A percentile compares a stretch with the other conserved stretches of the same genome.
These are phyloP conservation scores for Eidolon dupreanum DNA, from an alignment of 2,797 vertebrate species.

Conservation along the genomic window DNA sequence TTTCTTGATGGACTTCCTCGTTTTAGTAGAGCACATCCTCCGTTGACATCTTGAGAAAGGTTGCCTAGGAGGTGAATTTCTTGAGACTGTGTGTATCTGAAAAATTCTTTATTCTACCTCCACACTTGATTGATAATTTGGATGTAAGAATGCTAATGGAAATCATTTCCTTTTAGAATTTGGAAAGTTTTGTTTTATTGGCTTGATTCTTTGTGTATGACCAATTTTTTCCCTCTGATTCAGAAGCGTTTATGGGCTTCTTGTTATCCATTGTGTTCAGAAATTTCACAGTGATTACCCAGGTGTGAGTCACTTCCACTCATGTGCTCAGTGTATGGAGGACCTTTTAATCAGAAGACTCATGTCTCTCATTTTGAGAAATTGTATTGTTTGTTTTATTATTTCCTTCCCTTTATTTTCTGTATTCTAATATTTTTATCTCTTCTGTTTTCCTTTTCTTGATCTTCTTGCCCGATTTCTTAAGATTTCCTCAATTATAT, in stretches of 20 bases:
- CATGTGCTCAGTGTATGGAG: neutral
- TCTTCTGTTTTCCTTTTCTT: neutral
- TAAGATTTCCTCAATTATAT: neutral
- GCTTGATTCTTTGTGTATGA: neutral
- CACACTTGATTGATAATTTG: neutral
- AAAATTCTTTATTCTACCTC: neutral
- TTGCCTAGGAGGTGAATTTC: neutral
- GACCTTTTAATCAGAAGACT: neutral
- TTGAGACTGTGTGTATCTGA: neutral
- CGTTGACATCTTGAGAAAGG: neutral
- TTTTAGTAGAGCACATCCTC: neutral
- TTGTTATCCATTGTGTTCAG: neutral
- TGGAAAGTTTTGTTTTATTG: neutral
- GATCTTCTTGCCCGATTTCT: neutral
- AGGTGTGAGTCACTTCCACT: neutral
- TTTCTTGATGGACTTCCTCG: neutral
- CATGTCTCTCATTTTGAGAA: neutral
- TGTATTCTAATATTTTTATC: neutral
- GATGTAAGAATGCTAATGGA: neutral
- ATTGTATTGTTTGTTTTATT: neutral
- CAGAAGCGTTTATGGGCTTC: neutral
- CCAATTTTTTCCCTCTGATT: neutral
- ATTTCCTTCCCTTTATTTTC: neutral
- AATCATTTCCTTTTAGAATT: slow-evolving; percentile 14
- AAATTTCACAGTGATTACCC: neutral